Evolutionary conservation across 2,113 vertebrate genomes (phyloP), one percentile per base, ranked within the genome.

Genomic region (Spermophilus dauricus): DNA sequence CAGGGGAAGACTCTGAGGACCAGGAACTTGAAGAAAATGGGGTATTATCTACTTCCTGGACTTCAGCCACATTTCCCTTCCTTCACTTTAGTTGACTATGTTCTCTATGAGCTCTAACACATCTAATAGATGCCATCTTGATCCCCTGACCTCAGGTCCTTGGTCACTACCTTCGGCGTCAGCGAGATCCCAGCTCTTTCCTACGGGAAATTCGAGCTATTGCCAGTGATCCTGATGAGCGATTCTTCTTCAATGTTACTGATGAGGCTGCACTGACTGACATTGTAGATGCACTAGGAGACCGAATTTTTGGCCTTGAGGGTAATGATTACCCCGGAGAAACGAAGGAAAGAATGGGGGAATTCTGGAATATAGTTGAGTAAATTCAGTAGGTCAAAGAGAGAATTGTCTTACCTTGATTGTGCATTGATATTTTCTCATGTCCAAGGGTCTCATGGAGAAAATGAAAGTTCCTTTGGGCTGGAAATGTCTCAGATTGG

Each of bases 401-500:
- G 30, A 34, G 1, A 95, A 83, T 8, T 10, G 11, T 30, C 67
- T 76, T 77, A 28, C 9, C 69, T 76, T 93, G 73, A 92, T 51
- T 42, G 42, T 20, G n/a, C 42, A n/a, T 84, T 45, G 9, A 34
- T 82, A 2, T 95, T 91, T 89, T 86, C 84, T 88, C 72, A 1
- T 37, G n/a, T 5, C 8, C 28, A 97, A 99, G 99, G 99, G 24
- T 99, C 99, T 4, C 98, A 98, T 5, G 99, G 99, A 61, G 98
- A 99, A 98, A 99, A 99, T 9, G 98, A 99, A 98, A 99, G 99
- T 97, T 99, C 99, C 5, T 99, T 99, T 61, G 99, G 99, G 93
- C 98, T 99, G 99, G 99, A 99, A 98, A 99, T 99, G 99, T 99
- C 99, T 63, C 99, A 99, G 99, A 99, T 99, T 0, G 99, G 99